phyloP scores from a whole-genome alignment of 1,140 invertebrate genomes.

The Babylonia areolata region DNA sequence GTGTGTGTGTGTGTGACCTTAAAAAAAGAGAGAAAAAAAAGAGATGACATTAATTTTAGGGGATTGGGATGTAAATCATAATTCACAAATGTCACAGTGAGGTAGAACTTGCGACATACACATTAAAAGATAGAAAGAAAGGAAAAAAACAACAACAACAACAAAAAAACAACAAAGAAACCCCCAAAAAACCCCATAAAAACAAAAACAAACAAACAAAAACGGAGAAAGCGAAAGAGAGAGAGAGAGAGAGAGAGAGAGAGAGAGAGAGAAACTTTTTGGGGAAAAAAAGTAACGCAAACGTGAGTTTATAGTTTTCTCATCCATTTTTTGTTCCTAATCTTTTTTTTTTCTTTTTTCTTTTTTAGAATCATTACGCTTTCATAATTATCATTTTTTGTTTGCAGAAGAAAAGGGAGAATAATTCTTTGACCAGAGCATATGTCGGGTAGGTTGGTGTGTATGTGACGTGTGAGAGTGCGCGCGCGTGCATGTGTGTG shows the following conservation, averaged over 20 bases:
- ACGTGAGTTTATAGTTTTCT: no score
- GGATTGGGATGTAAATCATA: neutral
- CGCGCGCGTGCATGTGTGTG: no score
- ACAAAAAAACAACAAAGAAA: no score
- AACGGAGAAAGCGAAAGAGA: neutral
- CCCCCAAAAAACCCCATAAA: no score
- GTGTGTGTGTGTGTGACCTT: neutral
- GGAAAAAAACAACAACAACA: neutral
- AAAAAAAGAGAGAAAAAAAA: neutral
- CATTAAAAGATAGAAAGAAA: neutral
- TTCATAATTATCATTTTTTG: neutral
- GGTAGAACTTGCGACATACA: no score
- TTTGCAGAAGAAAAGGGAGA: neutral
- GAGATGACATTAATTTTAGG: neutral
- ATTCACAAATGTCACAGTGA: neutral
- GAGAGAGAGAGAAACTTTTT: no score
- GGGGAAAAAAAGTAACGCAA: no score
- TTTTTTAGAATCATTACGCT: no score
- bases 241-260: neutral
- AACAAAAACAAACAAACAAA: no score
- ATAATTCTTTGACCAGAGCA: neutral
- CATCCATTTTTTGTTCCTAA: no score
- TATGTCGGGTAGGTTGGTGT: neutral
- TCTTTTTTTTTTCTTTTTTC: no score
- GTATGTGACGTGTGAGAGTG: no score